Base-by-base conservation (phyloP, 2,888 invertebrate species). In the Synergus umbraculus region DNA sequence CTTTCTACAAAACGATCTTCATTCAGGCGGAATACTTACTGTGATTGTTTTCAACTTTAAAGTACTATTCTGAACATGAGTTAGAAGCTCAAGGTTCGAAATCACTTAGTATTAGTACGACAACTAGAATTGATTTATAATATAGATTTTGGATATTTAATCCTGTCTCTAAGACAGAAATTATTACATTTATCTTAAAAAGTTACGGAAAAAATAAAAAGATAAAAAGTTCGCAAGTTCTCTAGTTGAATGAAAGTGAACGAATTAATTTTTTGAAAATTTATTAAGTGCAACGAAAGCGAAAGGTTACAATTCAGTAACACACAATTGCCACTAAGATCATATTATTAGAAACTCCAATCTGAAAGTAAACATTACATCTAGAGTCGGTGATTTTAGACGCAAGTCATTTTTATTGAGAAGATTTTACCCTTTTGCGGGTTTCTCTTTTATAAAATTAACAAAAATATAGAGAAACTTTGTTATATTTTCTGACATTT, bases 21-120 rank as follows among this genome's bases (percentile, higher is more conserved):
- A 73, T 73, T 73, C 69, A 15, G 67, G 49, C 37, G 69, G 37
- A 73, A 73, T 73, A 73, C 69, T 54, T 73, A 73, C 69, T 73
- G 69, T 73, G 69, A 73, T 73, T 73, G 15, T 73, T 73, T 73
- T 54, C 69, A 73, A 73, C 49, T 73, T 73, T 73, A 54, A 73
- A 46, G 29, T 73, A 54, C 49, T 73, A 73, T 73, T 73, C 69
- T 37, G 15, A 54, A 73, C 9, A 37, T 73, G 69, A 49, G 69
- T 37, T 29, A 15, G 15, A 22, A 15, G 54, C 69, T 73, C 69
- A 73, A 73, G 18, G 5, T 67, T 67, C 41, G n/a, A 44, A 73
- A 73, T 46, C 49, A 73, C 49, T 29, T 73, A 73, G 69, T 29
- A 37, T 73, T 54, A 73, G 69, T 73, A 73, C 9, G n/a, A 54